Evolutionary conservation across 2,113 vertebrate species (phyloP).

Genomic region (Morone chrysops): DNA sequence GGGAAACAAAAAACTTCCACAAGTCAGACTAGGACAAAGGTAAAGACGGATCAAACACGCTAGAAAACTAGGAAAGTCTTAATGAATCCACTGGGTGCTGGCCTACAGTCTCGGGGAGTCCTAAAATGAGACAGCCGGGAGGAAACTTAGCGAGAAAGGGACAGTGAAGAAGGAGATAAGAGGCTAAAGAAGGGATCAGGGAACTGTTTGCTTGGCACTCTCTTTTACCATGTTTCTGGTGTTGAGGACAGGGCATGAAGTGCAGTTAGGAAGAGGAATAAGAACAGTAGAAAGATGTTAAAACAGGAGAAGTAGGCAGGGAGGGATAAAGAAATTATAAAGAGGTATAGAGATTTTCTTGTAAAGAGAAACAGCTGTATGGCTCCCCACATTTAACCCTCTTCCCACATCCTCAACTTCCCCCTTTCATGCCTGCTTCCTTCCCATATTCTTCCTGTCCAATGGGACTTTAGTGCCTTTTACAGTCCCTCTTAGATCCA

Average conservation of each 20-base stretch:
- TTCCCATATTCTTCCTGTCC: slow-evolving; percentile 45
- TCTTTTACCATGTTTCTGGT: slow-evolving; percentile 45
- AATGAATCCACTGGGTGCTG: slow-evolving; percentile 64
- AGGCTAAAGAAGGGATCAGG: slow-evolving; percentile 63
- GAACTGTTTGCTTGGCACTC: slow-evolving; percentile 56
- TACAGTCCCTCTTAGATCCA: slow-evolving; percentile 55
- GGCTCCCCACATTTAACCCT: slow-evolving; percentile 43
- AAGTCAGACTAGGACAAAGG: slow-evolving; percentile 42
- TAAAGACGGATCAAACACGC: slow-evolving; percentile 40
- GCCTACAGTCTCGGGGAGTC: slow-evolving; percentile 25
- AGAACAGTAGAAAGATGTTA: neutral
- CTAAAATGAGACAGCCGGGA: slow-evolving; percentile 45
- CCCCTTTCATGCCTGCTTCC: slow-evolving; percentile 50
- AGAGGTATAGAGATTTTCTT: slow-evolving; percentile 29
- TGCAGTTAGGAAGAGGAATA: slow-evolving; percentile 29
- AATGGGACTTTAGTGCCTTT: slow-evolving; percentile 54
- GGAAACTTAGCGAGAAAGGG: slow-evolving; percentile 43
- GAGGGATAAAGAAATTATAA: slow-evolving; percentile 3
- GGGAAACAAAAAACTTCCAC: neutral
- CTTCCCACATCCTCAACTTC: slow-evolving; percentile 40
- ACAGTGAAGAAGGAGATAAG: slow-evolving; percentile 54
- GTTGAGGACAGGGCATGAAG: slow-evolving; percentile 26
- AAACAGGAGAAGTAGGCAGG: neutral
- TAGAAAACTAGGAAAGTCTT: slow-evolving; percentile 51
- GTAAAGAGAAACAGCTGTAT: slow-evolving; percentile 6